Percentiles rank a stretch among this genome's conserved stretches.
Conservation (phyloP, 2,797 vertebrate genomes). For the Adrianichthys oophorus region DNA sequence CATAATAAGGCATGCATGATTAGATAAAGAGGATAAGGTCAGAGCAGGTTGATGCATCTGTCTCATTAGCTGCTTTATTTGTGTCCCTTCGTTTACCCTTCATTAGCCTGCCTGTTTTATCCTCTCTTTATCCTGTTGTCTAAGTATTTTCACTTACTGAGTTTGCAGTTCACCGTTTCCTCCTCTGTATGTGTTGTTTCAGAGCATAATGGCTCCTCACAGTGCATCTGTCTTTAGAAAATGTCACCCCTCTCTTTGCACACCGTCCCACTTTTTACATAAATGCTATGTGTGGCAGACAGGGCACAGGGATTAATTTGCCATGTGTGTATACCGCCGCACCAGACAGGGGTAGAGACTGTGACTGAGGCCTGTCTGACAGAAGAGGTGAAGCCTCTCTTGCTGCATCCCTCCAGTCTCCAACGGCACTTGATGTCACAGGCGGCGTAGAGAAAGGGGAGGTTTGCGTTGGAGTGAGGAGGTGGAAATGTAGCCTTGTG, state of each 20-base stretch:
- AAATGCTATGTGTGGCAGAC: slow-evolving; percentile 63
- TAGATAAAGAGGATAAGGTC: slow-evolving; percentile 78
- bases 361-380: slow-evolving; percentile 75
- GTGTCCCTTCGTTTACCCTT: slow-evolving; percentile 75
- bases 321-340: slow-evolving; percentile 66
- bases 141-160: slow-evolving; percentile 61
- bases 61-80: slow-evolving; percentile 78
- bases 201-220: slow-evolving; percentile 60
- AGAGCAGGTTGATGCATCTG: slow-evolving; percentile 77
- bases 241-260: slow-evolving; percentile 59
- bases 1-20: slow-evolving; percentile 73
- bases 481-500: slow-evolving; percentile 32
- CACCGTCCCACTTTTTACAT: slow-evolving; percentile 63
- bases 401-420: slow-evolving; percentile 49
- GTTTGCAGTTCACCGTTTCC: slow-evolving; percentile 36
- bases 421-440: slow-evolving; percentile 60
- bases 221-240: slow-evolving; percentile 60
- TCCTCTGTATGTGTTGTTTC: slow-evolving; percentile 49
- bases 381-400: slow-evolving; percentile 52
- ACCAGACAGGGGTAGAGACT: slow-evolving; percentile 70
- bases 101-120: slow-evolving; percentile 70
- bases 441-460: slow-evolving; percentile 22
- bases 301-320: slow-evolving; percentile 75
- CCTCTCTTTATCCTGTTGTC: slow-evolving; percentile 49
- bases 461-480: slow-evolving; percentile 32